Evolutionary conservation across 2,888 invertebrate species (phyloP).

Genomic region (Amiota minor): DNA sequence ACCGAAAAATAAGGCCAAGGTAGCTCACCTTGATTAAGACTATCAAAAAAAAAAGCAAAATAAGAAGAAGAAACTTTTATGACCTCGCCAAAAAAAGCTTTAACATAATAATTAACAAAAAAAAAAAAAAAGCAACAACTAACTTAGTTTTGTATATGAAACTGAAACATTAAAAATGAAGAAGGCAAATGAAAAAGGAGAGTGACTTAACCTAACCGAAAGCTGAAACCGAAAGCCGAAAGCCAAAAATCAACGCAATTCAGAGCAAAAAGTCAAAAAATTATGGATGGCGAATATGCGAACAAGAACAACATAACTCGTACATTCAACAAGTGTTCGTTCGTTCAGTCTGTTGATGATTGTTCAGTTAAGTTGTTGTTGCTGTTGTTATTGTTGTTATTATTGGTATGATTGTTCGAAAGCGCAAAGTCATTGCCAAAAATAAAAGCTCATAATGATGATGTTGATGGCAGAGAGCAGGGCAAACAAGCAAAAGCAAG

Average conservation of each 20-base stretch:
- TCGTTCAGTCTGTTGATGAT: not conserved
- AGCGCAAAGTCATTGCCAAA: conserved; percentile 47
- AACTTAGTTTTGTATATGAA: conserved; percentile 52
- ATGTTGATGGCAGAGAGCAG: no score
- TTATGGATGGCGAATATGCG: not conserved
- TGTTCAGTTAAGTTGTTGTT: not conserved
- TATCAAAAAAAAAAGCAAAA: conserved; percentile 52
- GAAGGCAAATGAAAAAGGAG: conserved; percentile 47
- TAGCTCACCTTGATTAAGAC: conserved; percentile 71
- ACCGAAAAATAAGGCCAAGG: conserved; percentile 71
- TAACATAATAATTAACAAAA: conserved; percentile 64
- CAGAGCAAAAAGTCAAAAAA: conserved; percentile 5
- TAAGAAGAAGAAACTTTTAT: conserved; percentile 50
- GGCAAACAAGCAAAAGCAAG: no score
- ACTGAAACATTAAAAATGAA: conserved; percentile 50
- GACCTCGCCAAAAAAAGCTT: conserved; percentile 69
- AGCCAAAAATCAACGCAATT: not conserved
- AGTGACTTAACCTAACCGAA: not conserved
- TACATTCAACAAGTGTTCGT: conserved; percentile 24
- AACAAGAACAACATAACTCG: conserved; percentile 4
- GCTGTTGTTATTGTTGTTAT: not conserved
- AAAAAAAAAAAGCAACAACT: conserved; percentile 28
- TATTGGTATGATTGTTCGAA: conserved; percentile 15
- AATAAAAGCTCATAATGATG: conserved; percentile 8
- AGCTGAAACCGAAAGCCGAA: conserved; percentile 12